Evolutionary conservation across 2,113 vertebrate genomes (phyloP), one percentile per base, ranked within the genome.

Genomic region (Epinephelus cyanopodus): DNA sequence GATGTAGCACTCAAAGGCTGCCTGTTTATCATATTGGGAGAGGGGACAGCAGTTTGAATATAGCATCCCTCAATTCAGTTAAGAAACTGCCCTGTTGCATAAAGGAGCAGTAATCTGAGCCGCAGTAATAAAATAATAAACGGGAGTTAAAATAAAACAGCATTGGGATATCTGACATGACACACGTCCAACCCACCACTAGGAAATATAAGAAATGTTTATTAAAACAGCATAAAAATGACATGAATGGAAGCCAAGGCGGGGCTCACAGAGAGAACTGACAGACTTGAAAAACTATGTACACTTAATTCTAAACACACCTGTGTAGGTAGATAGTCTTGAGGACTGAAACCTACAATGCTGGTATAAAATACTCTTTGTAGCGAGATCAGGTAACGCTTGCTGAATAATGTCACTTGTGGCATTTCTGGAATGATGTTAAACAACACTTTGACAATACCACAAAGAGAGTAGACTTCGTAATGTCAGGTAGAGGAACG

Each of bases 181-280:
- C 54, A 21, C 21, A 68, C 54, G 14, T 74, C 52, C 8, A 54
- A 9, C 60, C 56, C 10, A 58, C 66, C 15, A 50, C 5, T 14
- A 39, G 1, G 29, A 71, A 42, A n/a, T 68, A 21, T 68, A 17
- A 61, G 14, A 90, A 83, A 83, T 57, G 14, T 79, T 84, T 2
- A 89, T 88, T 88, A 67, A 79, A 90, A 88, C 21, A 19, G n/a
- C 25, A 27, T 81, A 79, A 77, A 85, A 72, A 68, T 45, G 1
- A 75, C 33, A 77, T 63, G 6, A 83, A 67, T 15, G 6, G 23
- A 62, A 75, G 21, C 64, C 33, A 69, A 52, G 74, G 1, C 5
- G 0, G 14, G 37, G n/a, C 61, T 74, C 37, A 83, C 42, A 39
- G 54, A 61, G 14, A 79, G 19, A 13, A 54, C 37, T 74, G 19